phyloP scores from a whole-genome alignment of 53 echinoderm and acorn worm genomes.

The Zoroaster sp. region DNA sequence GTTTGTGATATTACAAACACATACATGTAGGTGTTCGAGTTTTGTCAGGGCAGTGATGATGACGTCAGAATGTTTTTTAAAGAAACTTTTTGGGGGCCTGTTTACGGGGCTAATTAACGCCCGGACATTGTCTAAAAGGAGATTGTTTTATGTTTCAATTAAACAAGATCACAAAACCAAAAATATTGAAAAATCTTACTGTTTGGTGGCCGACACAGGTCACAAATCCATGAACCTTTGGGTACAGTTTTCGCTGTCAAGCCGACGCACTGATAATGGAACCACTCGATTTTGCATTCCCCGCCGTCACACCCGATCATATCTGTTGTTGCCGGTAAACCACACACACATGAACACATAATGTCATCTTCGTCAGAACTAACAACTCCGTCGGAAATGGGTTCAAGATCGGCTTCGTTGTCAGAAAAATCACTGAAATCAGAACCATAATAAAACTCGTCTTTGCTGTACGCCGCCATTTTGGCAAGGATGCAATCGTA shows the following conservation, averaged over 20 bases:
- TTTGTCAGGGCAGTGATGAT: no score
- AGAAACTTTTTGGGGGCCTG: no score
- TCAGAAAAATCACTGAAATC: neutral
- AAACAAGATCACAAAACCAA: no score
- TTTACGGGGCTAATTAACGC: no score
- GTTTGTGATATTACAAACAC: no score
- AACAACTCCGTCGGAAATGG: neutral
- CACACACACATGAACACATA: neutral
- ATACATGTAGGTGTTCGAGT: no score
- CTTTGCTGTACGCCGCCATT: slow-evolving; percentile 10
- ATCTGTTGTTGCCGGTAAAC: neutral
- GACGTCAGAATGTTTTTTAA: no score
- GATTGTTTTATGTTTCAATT: no score
- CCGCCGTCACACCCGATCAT: slow-evolving; percentile 2
- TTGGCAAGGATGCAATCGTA: neutral
- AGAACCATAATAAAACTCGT: neutral
- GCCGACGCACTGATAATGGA: slow-evolving; percentile 7
- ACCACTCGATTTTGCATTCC: slow-evolving; percentile 2
- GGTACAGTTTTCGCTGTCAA: neutral
- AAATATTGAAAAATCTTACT: neutral
- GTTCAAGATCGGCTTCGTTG: neutral
- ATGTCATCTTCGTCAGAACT: neutral
- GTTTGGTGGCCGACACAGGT: neutral
- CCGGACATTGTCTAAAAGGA: no score
- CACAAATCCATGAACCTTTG: neutral